Base-by-base conservation (phyloP, 2,113 vertebrate genomes). In the Phocoena phocoena region DNA sequence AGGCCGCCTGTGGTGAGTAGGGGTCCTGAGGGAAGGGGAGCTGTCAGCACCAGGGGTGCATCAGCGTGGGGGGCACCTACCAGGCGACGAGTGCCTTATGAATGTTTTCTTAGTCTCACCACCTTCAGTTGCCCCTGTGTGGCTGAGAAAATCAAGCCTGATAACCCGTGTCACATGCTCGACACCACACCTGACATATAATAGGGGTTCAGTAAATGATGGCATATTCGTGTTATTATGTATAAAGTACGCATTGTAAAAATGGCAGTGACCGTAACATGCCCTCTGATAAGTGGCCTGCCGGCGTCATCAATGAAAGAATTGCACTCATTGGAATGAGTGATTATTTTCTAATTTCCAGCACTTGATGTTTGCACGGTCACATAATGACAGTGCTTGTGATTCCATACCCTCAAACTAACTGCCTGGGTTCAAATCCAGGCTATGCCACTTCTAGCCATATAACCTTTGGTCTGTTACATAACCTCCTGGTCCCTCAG, bases 21-120 rank as follows among this genome's bases (percentile, higher is more conserved):
- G 31, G 50, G 11, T 67, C 50, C 80, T 33, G 65, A 25, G 26
- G 38, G 55, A 47, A 25, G 60, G 26, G 26, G 15, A 60, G 87
- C 41, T 14, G 15, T 2, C 21, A 1, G 21, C 5, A 2, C 60
- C 44, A 36, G 11, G 17, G 10, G 31, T 9, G 3, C 25, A 1
- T 21, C 5, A 15, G 31, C 6, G 4, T 21, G 3, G 13, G 31
- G 50, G 25, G 41, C 23, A 28, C 44, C 85, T 74, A 1, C 71
- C 23, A 11, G 74, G 44, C 21, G 4, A 81, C 3, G 0, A 58
- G 20, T 4, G 17, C 76, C 31, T 50, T 31, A 8, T 1, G 1
- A 33, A 2, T 0, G 0, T 13, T 81, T 87, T 25, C 76, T 62
- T 6, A 63, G 26, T 67, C 50, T 80, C 25, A 8, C 13, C 31